These are phyloP conservation scores for Schizopygopsis malacanthus DNA, from an alignment of 2,797 vertebrate species.

Conservation along the genomic window DNA sequence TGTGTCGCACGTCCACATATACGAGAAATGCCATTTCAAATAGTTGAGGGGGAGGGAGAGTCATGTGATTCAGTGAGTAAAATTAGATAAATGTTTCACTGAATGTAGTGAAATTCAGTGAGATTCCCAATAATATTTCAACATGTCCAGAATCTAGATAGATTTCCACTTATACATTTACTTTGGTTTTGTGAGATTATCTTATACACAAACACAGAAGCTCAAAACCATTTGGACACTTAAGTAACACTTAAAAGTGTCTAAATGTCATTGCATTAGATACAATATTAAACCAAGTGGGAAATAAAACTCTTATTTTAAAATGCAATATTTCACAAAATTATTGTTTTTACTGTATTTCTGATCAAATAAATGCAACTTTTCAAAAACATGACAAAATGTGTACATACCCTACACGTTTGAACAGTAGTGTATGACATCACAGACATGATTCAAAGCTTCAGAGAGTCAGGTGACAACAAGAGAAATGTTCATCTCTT, in stretches of 20 bases:
- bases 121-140: neutral
- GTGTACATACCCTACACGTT: neutral
- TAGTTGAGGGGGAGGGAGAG: neutral
- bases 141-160: neutral
- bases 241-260: neutral
- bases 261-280: neutral
- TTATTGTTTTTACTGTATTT: neutral
- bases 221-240: neutral
- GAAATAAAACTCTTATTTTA: too few species aligned
- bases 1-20: conserved; percentile 8
- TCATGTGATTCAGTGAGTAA: conserved; percentile 19
- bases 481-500: neutral
- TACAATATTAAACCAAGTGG: neutral
- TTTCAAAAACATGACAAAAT: neutral
- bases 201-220: neutral
- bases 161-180: neutral
- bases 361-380: neutral
- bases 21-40: neutral
- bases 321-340: neutral
- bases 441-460: neutral
- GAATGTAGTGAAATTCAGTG: neutral
- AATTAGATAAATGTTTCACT: neutral
- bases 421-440: neutral
- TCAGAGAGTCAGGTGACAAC: neutral
- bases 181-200: neutral